Conservation (phyloP, 2,888 invertebrate genomes). For the Itoplectis maculator region DNA sequence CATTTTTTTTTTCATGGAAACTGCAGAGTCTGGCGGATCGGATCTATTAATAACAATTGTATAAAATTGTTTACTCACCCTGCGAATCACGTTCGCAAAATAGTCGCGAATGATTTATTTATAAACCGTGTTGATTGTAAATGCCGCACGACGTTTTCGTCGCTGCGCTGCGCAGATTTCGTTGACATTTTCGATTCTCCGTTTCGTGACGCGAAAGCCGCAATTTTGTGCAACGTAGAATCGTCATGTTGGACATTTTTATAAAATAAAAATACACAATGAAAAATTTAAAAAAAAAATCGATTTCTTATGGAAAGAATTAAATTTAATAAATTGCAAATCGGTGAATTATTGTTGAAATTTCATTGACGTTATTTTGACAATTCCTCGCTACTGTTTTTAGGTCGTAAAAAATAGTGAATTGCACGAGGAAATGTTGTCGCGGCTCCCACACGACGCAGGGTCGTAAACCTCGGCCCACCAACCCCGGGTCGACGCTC, state of each 20-base stretch:
- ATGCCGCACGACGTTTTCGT: neutral
- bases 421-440: neutral
- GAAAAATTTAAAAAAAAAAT: neutral
- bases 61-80: neutral
- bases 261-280: neutral
- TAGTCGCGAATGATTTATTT: conserved; percentile 3
- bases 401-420: neutral
- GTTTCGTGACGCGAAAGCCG: neutral
- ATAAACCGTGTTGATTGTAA: conserved; percentile 2
- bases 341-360: neutral
- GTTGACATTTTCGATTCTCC: neutral
- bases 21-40: neutral
- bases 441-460: neutral
- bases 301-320: neutral
- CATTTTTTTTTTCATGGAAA: too few relatives aligned
- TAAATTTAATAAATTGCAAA: neutral
- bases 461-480: conserved; percentile 15
- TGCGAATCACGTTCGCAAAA: neutral
- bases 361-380: neutral
- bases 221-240: neutral
- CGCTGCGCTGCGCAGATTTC: neutral
- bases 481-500: neutral
- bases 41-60: conserved; percentile 5
- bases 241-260: neutral
- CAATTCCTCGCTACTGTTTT: neutral